These are phyloP conservation scores for Tuta absoluta DNA, from an alignment of 2,888 invertebrate genomes.

Conservation along the genomic window DNA sequence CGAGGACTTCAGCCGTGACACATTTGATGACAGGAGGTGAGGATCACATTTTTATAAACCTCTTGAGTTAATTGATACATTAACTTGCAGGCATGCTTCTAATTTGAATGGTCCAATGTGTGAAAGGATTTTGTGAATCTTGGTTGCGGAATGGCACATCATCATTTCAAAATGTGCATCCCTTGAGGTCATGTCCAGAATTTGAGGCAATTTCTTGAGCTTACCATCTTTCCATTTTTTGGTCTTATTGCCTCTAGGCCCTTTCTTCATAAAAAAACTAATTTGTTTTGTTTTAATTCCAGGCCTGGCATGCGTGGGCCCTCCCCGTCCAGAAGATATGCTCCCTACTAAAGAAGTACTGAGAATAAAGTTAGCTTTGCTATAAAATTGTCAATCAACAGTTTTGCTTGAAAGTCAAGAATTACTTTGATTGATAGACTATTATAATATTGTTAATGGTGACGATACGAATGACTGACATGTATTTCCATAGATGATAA, in stretches of 20 bases:
- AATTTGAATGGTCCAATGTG: too few relatives aligned
- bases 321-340: conserved; percentile 91
- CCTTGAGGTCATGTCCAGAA: too few relatives aligned
- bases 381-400: conserved; percentile 45
- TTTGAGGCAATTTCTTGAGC: too few relatives aligned
- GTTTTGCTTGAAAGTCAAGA: conserved; percentile 51
- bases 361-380: conserved; percentile 28
- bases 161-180: too few relatives aligned
- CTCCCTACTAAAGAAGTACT: conserved; percentile 85
- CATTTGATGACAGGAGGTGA: conserved; percentile 92
- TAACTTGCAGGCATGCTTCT: too few relatives aligned
- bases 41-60: conserved; percentile 45
- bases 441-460: conserved; percentile 11
- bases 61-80: not conserved
- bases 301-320: conserved; percentile 90
- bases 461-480: conserved; percentile 50
- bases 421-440: conserved; percentile 47
- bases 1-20: conserved; percentile 93
- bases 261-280: not conserved
- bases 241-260: not conserved
- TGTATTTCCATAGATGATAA: conserved; percentile 46
- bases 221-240: too few relatives aligned
- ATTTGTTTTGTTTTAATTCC: conserved; percentile 38
- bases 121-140: too few relatives aligned
- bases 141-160: too few relatives aligned